Evolutionary conservation across 2,888 invertebrate species (phyloP), one percentile per base, ranked within the genome.

Genomic region (Hemaris fuciformis): DNA sequence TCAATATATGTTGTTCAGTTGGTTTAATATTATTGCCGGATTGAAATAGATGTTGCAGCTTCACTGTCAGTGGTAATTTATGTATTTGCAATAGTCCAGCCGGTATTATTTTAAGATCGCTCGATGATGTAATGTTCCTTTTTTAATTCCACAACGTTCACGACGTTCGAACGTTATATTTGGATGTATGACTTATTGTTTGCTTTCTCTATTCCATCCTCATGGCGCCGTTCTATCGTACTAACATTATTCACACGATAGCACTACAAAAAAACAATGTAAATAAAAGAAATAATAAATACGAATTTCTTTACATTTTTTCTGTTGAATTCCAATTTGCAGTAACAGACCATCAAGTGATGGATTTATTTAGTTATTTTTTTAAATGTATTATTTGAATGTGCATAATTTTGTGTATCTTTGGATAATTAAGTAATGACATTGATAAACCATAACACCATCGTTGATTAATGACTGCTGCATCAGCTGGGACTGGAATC

Each of bases 21-120:
- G n/a, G 27, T 27, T 48, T n/a, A 48, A 48, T n/a, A 25, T 48
- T 59, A 20, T 61, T 58, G 31, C 22, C 41, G 27, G 27, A 18
- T 23, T 34, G 27, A 57, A 60, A 42, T 53, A 53, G 18, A 53
- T 18, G 31, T 20, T 53, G 25, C 48, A 63, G 62, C 45, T 62
- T 64, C 43, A 62, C 61, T 61, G 64, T 66, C 65, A 41, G 56
- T 48, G 42, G 57, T 64, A 66, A 69, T 72, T 66, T 70, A 72
- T 73, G 69, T 68, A 70, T 74, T 73, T 71, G 67, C 73, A 71
- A 74, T 75, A 70, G 70, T 73, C 71, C 70, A 69, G 65, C 62
- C 65, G 57, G 41, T 57, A 65, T 71, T 79, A 76, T 77, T 74
- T 74, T 70, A 62, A 73, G 67, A 70, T 23, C 61, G 46, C 20